Evolutionary conservation across 2,888 invertebrate genomes (phyloP), one percentile per base, ranked within the genome.

Genomic region (Chymomyza fuscimana): DNA sequence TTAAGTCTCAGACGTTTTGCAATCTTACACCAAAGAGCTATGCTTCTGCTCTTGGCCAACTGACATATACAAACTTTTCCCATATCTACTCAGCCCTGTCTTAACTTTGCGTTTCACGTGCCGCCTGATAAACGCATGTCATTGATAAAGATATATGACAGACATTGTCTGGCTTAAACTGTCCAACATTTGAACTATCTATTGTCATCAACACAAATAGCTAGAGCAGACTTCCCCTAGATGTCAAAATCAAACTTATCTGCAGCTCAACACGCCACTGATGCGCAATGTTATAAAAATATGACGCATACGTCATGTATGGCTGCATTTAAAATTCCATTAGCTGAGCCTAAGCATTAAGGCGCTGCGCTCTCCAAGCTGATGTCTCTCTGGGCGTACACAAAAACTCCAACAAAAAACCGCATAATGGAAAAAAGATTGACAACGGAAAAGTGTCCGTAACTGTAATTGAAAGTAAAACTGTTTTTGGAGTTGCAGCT

Each of bases 241-340:
- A 46, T 46, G 40, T 46, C 40, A 36, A 36, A 36, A 36, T 36
- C 36, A 46, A 46, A 46, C 40, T 46, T 46, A 46, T 12, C 40
- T 46, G 40, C 12, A 46, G 40, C 40, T 46, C 40, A 12, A 46
- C 12, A 7, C 40, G 40, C 2, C 40, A 12, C 6, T 46, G 40
- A 46, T 46, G 12, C 12, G 40, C 6, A 12, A 46, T 46, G 12
- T 46, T 46, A 12, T 46, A 12, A 46, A 46, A 46, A 46, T 46
- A 46, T 12, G 1, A 46, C 40, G 40, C 40, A 46, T 46, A 46
- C 40, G 40, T 46, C 40, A 46, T 46, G 40, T 46, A 12, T 46
- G 12, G 12, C 40, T 12, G 40, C 40, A 72, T 67, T 73, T 66
- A 51, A 73, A 72, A 72, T 72, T 73, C 72, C 73, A 66, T 73